Base-by-base conservation (phyloP, 1,140 invertebrate genomes). In the Mizuhopecten yessoensis region DNA sequence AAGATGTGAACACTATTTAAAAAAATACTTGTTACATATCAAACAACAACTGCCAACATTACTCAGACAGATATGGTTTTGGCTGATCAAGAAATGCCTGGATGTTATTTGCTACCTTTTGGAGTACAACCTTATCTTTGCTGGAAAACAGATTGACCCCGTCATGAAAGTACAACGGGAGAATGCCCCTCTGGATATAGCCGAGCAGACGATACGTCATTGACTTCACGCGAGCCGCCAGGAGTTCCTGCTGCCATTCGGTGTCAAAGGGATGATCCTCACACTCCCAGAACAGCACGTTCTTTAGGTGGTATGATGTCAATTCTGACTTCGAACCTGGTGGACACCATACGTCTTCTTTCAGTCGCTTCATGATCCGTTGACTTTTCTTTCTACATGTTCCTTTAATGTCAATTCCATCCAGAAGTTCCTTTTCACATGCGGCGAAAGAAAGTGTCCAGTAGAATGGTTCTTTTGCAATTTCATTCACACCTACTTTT, bases 281-380 rank as follows among this genome's bases (percentile, higher is more conserved):
- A 90, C 89, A 90, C 20, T 90, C 89, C 89, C 89, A 90, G 87
- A 90, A 90, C 20, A 90, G 34, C 39, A 90, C 87, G 33, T 90
- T 90, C 75, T 90, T 90, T 34, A 90, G 86, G 34, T 90, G 86
- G 42, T 90, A 90, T 15, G 86, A 90, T n/a, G 86, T 90, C 0
- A 90, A 87, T 29, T 34, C 90, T 75, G 88, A 42, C 33, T 90
- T 87, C 45, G 88, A 57, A 0, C 87, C 87, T 13, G 33, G 42
- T 20, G 90, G 90, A 33, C 90, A 90, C 39, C 39, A 90, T 5
- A 75, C 17, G 15, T 75, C 57, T 5, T 90, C 87, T 75, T 34
- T 49, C 13, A 90, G 36, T 34, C 34, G 34, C 34, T 90, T 90
- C 90, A 90, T 88, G 36, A 90, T 90, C 42, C 90, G 86, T 36